Percentiles rank a stretch among this genome's conserved stretches.
These are phyloP conservation scores for Cabera pusaria DNA, from an alignment of 2,888 invertebrate species.

Conservation along the genomic window DNA sequence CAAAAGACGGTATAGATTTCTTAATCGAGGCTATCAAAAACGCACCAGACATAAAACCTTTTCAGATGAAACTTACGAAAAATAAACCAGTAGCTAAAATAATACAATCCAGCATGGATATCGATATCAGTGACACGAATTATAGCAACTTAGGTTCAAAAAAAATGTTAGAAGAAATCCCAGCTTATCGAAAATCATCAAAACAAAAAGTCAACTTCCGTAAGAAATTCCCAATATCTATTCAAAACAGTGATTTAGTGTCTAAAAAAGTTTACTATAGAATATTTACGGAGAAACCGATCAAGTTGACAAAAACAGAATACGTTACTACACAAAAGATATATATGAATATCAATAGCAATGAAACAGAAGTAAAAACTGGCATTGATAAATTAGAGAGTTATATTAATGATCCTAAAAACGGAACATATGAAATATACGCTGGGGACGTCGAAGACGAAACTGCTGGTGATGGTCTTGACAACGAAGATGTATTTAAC, in stretches of 20 bases:
- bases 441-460: constrained; percentile 30
- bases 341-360: constrained; percentile 12
- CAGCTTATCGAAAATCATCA: too few relatives aligned
- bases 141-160: constrained; percentile 14
- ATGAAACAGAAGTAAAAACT: constrained; percentile 30
- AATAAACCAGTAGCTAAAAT: constrained; percentile 13
- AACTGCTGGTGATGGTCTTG: constrained; percentile 4
- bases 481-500: constrained; percentile 27
- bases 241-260: constrained; percentile 3
- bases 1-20: constrained; percentile 64
- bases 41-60: constrained; percentile 61
- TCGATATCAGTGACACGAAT: constrained; percentile 2
- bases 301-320: constrained; percentile 3
- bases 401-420: constrained; percentile 3
- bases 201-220: neutral
- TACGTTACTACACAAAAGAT: too few relatives aligned
- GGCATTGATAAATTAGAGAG: constrained; percentile 31
- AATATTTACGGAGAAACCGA: constrained; percentile 9
- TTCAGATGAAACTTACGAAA: constrained; percentile 46
- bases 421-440: constrained; percentile 35
- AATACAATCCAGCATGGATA: constrained; percentile 1
- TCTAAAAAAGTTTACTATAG: constrained; percentile 16
- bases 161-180: constrained; percentile 20
- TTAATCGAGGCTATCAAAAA: constrained; percentile 66
- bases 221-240: too few relatives aligned